Percentiles rank a stretch among this genome's conserved stretches.
Evolutionary conservation across 2,113 vertebrate genomes (phyloP).

Genomic region (Corythornis madagascariensis): DNA sequence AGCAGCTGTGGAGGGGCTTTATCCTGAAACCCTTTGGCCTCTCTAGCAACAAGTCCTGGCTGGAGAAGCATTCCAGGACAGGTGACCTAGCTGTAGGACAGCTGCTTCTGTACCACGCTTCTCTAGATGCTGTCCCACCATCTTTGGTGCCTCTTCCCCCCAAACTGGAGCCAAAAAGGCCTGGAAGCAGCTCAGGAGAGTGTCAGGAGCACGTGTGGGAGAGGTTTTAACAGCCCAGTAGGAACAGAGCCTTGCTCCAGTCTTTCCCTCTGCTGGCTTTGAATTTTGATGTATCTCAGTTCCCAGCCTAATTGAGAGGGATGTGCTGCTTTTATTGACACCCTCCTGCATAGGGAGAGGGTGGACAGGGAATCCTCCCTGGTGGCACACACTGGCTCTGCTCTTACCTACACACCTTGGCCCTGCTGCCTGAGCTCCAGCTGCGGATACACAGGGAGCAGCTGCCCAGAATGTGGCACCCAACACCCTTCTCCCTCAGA

Average conservation of each 20-base stretch:
- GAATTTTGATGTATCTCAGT: neutral
- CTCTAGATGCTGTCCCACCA: neutral
- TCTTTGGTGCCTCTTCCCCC: neutral
- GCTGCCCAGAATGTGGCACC: fast-evolving
- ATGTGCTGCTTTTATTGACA: neutral
- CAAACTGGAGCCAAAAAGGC: neutral
- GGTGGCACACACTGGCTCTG: neutral
- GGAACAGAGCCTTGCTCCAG: neutral
- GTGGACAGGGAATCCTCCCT: neutral
- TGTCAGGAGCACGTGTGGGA: fast-evolving
- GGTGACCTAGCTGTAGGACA: neutral
- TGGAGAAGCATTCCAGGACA: neutral
- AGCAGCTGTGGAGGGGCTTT: neutral
- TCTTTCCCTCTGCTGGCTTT: neutral
- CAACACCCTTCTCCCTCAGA: neutral
- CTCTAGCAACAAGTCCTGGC: neutral
- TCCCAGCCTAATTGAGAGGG: neutral
- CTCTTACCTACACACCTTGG: neutral
- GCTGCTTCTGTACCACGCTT: neutral
- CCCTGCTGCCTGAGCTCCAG: neutral
- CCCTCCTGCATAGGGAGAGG: fast-evolving
- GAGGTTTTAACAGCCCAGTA: neutral
- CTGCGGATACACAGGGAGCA: neutral
- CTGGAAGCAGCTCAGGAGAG: neutral
- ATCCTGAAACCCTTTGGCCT: neutral